Evolutionary conservation across 2,888 invertebrate genomes (phyloP), one percentile per base, ranked within the genome.

Genomic region (Drosophila monieri): DNA sequence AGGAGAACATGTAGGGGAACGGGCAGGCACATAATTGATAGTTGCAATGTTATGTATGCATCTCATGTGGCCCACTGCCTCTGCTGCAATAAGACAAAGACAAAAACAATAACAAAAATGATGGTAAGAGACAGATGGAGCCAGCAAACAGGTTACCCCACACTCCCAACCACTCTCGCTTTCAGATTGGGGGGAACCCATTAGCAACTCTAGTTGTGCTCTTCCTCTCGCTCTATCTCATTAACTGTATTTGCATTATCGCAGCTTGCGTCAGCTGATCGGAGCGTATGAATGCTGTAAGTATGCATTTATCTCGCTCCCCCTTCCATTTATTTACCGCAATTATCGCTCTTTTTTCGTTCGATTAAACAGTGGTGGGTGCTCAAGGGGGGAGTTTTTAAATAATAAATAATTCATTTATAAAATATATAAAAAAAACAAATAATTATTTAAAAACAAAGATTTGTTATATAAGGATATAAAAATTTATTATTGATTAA

Each of bases 1-100:
- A 62, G 39, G 60, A 62, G 39, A 60, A 61, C 62, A 43, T 43
- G 41, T n/a, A n/a, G n/a, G n/a, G n/a, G n/a, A 27, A 30, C 14
- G 9, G 6, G 18, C 18, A 2, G 15, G n/a, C 39, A 8, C 39
- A 39, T 39, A 39, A 39, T 39, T 39, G 15, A 8, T 18, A 39
- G 15, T 64, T 32, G 35, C 35, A 15, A 41, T 41, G 39, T 41
- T 41, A 14, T 37, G 37, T 35, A n/a, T n/a, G 9, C 21, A 23
- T 5, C 21, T 4, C 3, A 23, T 23, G 21, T 23, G 21, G 5
- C 21, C 21, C 21, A 23, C 21, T 32, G 32, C 2, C 10, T 1
- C 8, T 32, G 32, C 32, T 32, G 60, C 47, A 61, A 61, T 32
- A 32, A 39, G 6, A 8, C 8, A 35, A n/a, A 12, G 2, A 32